Conservation (phyloP, 2,113 vertebrate genomes). For the Galeopterus variegatus region DNA sequence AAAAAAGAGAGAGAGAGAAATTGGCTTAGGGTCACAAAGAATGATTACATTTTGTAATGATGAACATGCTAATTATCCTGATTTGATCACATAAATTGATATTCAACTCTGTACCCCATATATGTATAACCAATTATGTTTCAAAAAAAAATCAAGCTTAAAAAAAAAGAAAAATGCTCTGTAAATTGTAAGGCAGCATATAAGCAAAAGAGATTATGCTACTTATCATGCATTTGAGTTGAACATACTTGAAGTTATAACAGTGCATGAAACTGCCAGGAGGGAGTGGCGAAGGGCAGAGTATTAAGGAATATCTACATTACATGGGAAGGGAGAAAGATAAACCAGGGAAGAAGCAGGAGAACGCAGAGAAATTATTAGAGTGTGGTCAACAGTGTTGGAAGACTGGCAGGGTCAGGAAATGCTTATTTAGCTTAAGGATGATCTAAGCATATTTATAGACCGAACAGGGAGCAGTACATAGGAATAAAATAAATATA, state of each 20-base stretch:
- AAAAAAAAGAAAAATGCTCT: background rate
- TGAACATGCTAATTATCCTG: too few species aligned
- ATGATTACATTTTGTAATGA: too few species aligned
- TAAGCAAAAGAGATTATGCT: constrained; percentile 13
- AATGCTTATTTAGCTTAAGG: background rate
- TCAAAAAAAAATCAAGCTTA: too few species aligned
- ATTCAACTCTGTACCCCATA: too few species aligned
- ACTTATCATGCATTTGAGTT: background rate
- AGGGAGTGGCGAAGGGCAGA: background rate
- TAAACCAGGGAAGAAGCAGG: background rate
- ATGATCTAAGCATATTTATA: constrained; percentile 31
- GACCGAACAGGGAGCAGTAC: background rate
- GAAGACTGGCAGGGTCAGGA: background rate
- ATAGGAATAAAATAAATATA: constrained; percentile 21
- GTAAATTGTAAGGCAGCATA: constrained; percentile 34
- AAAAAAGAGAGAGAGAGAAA: too few species aligned
- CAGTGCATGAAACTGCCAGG: background rate
- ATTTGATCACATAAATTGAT: too few species aligned
- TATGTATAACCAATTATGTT: background rate
- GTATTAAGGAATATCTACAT: background rate
- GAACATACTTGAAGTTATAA: constrained; percentile 48
- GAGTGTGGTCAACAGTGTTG: background rate
- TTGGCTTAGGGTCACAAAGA: too few species aligned
- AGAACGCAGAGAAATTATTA: background rate
- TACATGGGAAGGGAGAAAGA: background rate